phyloP scores from a whole-genome alignment of 2,113 vertebrate species.

The Tichodroma muraria region DNA sequence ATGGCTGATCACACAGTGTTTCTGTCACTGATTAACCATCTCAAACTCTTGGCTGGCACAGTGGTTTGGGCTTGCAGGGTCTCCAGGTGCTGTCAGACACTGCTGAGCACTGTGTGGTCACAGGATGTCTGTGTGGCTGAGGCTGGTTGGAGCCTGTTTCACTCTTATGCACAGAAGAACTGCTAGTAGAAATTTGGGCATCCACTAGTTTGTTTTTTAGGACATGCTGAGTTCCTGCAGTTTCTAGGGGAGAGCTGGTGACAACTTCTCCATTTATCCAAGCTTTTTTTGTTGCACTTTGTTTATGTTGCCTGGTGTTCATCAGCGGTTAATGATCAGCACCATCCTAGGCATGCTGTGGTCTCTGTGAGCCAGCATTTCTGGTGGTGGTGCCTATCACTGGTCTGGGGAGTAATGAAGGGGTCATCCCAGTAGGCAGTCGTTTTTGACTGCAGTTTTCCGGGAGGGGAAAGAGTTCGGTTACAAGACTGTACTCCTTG shows the following conservation, averaged over 20 bases:
- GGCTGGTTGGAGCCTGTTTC: not conserved
- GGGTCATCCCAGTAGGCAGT: not conserved
- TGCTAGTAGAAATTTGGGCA: not conserved
- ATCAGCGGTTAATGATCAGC: not conserved
- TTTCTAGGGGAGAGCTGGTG: not conserved
- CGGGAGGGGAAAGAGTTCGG: not conserved
- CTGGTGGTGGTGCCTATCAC: not conserved
- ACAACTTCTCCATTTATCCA: not conserved
- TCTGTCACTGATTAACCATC: not conserved
- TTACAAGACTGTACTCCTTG: not conserved
- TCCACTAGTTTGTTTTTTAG: not conserved
- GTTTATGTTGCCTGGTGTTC: fast-evolving
- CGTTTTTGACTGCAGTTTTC: not conserved
- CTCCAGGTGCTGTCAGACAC: not conserved
- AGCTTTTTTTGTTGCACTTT: not conserved
- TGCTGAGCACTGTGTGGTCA: fast-evolving
- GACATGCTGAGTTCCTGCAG: not conserved
- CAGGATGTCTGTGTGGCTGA: not conserved
- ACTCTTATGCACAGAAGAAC: not conserved
- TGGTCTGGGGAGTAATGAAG: not conserved
- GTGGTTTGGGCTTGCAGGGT: not conserved
- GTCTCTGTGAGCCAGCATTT: not conserved
- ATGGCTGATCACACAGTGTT: fast-evolving
- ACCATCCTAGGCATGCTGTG: not conserved
- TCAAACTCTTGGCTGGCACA: not conserved